phyloP scores from a whole-genome alignment of 2,113 vertebrate species.

The Spizaetus ornatus region DNA sequence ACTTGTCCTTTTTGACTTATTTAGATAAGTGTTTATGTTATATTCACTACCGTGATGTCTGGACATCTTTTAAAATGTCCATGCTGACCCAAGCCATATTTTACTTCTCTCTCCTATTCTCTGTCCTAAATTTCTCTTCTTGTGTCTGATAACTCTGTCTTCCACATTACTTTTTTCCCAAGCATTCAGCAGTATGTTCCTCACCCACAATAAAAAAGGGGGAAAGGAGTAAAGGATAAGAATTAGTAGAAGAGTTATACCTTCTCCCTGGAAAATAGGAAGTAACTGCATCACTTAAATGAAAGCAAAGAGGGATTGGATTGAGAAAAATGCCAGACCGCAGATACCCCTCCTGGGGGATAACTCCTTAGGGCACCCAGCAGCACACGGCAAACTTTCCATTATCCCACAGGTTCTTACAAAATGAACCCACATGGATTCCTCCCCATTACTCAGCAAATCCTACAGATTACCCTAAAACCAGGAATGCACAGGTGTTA shows the following conservation, averaged over 20 bases:
- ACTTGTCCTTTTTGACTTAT: neutral
- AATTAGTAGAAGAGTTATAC: neutral
- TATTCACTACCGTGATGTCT: neutral
- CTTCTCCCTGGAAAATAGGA: neutral
- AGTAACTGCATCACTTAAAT: neutral
- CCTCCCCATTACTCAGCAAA: neutral
- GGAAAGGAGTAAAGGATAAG: neutral
- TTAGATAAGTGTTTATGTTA: neutral
- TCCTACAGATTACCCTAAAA: neutral
- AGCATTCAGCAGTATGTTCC: neutral
- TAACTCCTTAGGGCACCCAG: neutral
- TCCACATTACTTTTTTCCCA: neutral
- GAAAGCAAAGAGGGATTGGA: neutral
- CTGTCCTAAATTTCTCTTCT: neutral
- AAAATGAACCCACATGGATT: neutral
- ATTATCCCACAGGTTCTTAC: neutral
- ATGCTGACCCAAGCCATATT: neutral
- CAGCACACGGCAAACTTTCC: neutral
- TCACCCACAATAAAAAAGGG: neutral
- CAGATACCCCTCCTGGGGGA: neutral
- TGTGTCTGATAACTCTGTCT: neutral
- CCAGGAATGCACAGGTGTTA: neutral
- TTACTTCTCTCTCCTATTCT: neutral
- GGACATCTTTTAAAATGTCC: neutral
- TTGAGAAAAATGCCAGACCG: neutral